Evolutionary conservation across 2,888 invertebrate species (phyloP).

Genomic region (Strigamia maritima): DNA sequence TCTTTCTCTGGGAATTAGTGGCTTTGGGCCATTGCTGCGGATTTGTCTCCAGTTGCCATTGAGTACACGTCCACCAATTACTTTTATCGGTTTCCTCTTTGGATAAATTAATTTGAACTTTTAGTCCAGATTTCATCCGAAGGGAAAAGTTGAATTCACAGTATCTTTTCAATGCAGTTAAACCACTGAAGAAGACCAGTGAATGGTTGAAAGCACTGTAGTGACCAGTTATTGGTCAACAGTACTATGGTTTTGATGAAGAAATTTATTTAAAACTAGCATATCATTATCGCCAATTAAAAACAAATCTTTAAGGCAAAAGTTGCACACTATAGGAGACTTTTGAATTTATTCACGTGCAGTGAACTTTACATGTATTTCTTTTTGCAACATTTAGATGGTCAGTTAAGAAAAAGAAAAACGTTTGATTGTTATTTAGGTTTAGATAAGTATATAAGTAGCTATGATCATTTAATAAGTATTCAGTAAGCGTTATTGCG

Average conservation of each 20-base stretch:
- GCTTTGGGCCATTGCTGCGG: not conserved
- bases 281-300: too few species aligned
- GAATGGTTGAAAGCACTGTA: too few species aligned
- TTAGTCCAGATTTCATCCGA: not conserved
- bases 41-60: not conserved
- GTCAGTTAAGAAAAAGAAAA: not conserved
- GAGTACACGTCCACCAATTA: not conserved
- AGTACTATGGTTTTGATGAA: too few species aligned
- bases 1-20: not conserved
- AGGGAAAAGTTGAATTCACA: not conserved
- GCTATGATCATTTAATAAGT: too few species aligned
- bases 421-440: too few species aligned
- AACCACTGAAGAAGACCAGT: too few species aligned
- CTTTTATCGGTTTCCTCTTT: not conserved
- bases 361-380: not conserved
- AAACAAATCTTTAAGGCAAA: too few species aligned
- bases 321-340: not conserved
- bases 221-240: too few species aligned
- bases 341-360: slow-evolving; percentile 13
- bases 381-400: slow-evolving; percentile 1
- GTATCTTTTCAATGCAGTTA: too few species aligned
- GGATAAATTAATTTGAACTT: slow-evolving; percentile 25
- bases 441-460: too few species aligned
- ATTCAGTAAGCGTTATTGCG: too few species aligned
- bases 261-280: too few species aligned